Evolutionary conservation across 2,888 invertebrate genomes (phyloP).

Genomic region (Drosophila cognata): DNA sequence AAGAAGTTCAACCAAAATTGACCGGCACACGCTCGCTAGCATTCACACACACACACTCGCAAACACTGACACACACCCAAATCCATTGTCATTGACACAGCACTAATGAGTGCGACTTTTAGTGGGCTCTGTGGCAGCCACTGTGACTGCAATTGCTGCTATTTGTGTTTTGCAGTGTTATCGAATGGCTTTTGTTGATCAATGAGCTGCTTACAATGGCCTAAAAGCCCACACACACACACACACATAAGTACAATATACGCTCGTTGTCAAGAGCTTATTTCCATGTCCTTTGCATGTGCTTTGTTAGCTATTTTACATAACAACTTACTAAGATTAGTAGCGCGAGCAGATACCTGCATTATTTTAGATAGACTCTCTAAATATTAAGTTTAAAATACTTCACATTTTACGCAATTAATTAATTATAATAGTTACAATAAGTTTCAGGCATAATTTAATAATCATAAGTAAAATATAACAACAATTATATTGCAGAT

Average conservation of each 20-base stretch:
- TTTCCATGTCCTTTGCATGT: slow-evolving; percentile 24
- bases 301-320: slow-evolving; percentile 13
- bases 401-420: neutral
- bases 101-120: slow-evolving; percentile 62
- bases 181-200: slow-evolving; percentile 48
- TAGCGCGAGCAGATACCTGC: neutral
- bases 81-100: slow-evolving; percentile 62
- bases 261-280: slow-evolving; percentile 27
- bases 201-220: slow-evolving; percentile 63
- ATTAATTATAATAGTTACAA: neutral
- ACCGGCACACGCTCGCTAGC: slow-evolving; percentile 50
- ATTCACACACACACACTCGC: slow-evolving; percentile 31
- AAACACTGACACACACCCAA: slow-evolving; percentile 1
- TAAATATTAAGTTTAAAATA: neutral
- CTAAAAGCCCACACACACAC: slow-evolving; percentile 30
- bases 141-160: slow-evolving; percentile 28
- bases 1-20: slow-evolving; percentile 59
- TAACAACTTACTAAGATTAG: slow-evolving; percentile 5
- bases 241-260: slow-evolving; percentile 3
- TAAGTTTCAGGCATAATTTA: neutral
- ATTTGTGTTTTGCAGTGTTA: slow-evolving; percentile 37
- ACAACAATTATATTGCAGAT: neutral
- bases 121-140: slow-evolving; percentile 35
- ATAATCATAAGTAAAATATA: neutral
- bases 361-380: neutral